Conservation (phyloP, 53 echinoderm and acorn worm species). For the Astropecten irregularis region DNA sequence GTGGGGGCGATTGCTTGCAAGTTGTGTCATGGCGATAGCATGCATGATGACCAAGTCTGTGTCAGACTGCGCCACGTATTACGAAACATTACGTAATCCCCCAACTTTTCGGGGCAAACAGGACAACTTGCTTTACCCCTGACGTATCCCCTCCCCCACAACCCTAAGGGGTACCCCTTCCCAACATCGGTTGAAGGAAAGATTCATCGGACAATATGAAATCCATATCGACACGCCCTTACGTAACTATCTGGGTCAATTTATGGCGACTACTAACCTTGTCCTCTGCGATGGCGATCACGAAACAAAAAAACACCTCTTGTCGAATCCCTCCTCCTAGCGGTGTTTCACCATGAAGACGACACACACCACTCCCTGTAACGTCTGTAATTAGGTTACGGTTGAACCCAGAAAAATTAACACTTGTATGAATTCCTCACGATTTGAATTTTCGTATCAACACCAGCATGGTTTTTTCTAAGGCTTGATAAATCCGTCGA, state of each 20-base stretch:
- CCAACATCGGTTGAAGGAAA: too few species aligned
- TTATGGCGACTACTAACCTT: slow-evolving; percentile 61
- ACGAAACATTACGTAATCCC: slow-evolving; percentile 54
- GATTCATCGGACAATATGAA: background rate
- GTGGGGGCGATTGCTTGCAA: too few species aligned
- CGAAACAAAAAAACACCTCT: slow-evolving; percentile 16
- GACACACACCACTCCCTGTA: background rate
- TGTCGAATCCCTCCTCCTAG: background rate
- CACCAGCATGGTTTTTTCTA: background rate
- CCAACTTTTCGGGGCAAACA: background rate
- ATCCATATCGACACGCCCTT: slow-evolving; percentile 54
- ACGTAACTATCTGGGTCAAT: slow-evolving; percentile 69
- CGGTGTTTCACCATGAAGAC: background rate
- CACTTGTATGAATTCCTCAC: slow-evolving; percentile 31
- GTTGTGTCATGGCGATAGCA: too few species aligned
- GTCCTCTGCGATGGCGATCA: slow-evolving; percentile 26
- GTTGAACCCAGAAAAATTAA: background rate
- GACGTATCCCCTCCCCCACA: background rate
- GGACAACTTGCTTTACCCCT: background rate
- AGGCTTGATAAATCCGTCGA: slow-evolving; percentile 1
- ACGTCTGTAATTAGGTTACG: background rate
- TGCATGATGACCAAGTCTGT: too few species aligned
- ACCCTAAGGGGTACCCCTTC: background rate
- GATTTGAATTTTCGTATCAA: background rate
- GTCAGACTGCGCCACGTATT: slow-evolving; percentile 36